Evolutionary conservation across 1,140 invertebrate genomes (phyloP), one percentile per base, ranked within the genome.

Genomic region (Drosophila parabipectinata): DNA sequence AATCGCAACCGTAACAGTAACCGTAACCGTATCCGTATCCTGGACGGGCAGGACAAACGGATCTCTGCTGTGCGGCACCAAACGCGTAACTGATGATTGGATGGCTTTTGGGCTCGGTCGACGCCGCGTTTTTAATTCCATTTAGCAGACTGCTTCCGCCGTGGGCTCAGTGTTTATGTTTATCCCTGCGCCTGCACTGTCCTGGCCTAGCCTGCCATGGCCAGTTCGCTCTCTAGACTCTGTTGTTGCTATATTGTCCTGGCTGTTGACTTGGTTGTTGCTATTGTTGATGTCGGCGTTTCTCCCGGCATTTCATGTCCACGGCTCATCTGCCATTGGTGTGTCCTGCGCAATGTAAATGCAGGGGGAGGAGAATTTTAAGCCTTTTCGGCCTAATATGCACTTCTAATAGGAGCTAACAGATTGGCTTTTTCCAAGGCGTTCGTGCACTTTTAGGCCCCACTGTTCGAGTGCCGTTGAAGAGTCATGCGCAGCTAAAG

Each of bases 91-190:
- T 87, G 72, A 79, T 79, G 75, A 79, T 72, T 77, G 66, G 61
- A 74, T 74, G 77, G 66, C 21, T 69, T 61, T 60, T 53, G 45
- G 62, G 34, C 34, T 52, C 47, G 58, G 58, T 41, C 26, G 78
- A 71, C 74, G 73, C 60, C 28, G 57, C 57, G 57, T 69, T 74
- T 87, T 77, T 72, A 75, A 79, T 82, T 88, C 67, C 83, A 74
- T 79, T 87, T 82, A 79, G 67, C 47, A 51, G 71, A 75, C 72
- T 75, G 48, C 15, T 45, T 26, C 71, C 69, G 57, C 57, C 73
- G 77, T 66, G 81, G 71, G 62, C 79, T 85, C 78, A 88, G 83
- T 87, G 83, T 87, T 88, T 87, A 87, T 88, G 72, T 87, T 87
- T 87, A 87, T 88, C 52, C 72, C 62, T 87, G 79, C 67, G 83